These are phyloP conservation scores for Agrilus cyanescens DNA, from an alignment of 2,888 invertebrate genomes.

Conservation along the genomic window DNA sequence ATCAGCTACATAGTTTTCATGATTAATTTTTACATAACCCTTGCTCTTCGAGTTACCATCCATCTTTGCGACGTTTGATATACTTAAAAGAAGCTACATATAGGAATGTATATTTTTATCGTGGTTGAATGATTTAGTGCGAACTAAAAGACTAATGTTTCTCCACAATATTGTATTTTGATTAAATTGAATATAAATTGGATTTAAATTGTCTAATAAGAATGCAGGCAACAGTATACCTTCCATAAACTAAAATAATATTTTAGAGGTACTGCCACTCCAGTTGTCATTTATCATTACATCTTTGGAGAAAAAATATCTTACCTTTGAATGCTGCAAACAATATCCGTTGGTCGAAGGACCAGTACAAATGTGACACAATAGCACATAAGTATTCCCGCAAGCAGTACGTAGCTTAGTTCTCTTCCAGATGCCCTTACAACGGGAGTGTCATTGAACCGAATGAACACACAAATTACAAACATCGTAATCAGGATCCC, in stretches of 20 bases:
- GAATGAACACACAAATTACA: conserved; percentile 46
- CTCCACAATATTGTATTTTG: too few relatives aligned
- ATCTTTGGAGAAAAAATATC: conserved; percentile 6
- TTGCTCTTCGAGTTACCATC: too few relatives aligned
- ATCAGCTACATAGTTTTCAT: too few relatives aligned
- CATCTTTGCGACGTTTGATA: too few relatives aligned
- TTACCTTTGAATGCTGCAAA: conserved; percentile 83
- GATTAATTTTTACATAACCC: too few relatives aligned
- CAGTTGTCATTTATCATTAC: neutral
- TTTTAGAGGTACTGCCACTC: too few relatives aligned
- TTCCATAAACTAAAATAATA: neutral
- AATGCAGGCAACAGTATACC: conserved; percentile 1
- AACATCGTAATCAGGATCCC: conserved; percentile 71
- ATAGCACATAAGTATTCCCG: conserved; percentile 84
- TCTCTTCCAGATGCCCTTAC: conserved; percentile 93
- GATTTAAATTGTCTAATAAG: neutral
- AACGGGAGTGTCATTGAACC: conserved; percentile 82
- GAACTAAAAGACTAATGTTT: too few relatives aligned
- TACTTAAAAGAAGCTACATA: too few relatives aligned
- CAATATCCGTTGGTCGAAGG: conserved; percentile 71
- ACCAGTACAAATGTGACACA: conserved; percentile 86
- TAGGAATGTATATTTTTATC: too few relatives aligned
- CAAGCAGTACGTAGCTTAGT: conserved; percentile 80
- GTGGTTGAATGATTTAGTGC: too few relatives aligned
- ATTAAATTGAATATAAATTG: too few relatives aligned